A percentile compares a stretch with the other conserved stretches of the same genome.
These are phyloP conservation scores for Limosa lapponica DNA, from an alignment of 2,797 vertebrate species.

Conservation along the genomic window DNA sequence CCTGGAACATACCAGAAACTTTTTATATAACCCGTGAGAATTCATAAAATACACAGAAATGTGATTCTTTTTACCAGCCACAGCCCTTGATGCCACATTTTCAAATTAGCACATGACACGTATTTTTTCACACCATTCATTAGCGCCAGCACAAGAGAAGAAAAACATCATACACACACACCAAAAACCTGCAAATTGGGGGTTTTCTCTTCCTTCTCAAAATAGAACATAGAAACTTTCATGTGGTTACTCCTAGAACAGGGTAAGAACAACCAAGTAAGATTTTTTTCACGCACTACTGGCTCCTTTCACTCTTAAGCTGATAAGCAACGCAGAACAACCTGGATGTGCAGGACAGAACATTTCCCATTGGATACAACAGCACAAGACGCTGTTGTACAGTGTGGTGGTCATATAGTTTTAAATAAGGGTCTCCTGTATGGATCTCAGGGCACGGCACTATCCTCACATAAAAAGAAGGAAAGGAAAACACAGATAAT, in stretches of 20 bases:
- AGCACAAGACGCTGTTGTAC: background rate
- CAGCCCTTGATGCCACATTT: background rate
- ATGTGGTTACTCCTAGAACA: background rate
- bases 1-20: background rate
- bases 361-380: background rate
- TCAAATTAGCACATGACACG: background rate
- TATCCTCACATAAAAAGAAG: background rate
- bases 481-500: background rate
- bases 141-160: background rate
- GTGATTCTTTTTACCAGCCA: background rate
- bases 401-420: background rate
- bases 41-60: background rate
- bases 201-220: background rate
- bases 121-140: slow-evolving; percentile 4
- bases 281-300: background rate
- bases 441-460: background rate
- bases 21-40: background rate
- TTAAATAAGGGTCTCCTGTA: background rate
- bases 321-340: background rate
- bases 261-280: background rate
- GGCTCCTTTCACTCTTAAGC: slow-evolving; percentile 41
- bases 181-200: background rate
- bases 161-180: background rate
- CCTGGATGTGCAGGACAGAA: background rate
- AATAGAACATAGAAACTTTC: slow-evolving; percentile 3